Evolutionary conservation across 2,113 vertebrate genomes (phyloP), one percentile per base, ranked within the genome.

Genomic region (Fulica atra): DNA sequence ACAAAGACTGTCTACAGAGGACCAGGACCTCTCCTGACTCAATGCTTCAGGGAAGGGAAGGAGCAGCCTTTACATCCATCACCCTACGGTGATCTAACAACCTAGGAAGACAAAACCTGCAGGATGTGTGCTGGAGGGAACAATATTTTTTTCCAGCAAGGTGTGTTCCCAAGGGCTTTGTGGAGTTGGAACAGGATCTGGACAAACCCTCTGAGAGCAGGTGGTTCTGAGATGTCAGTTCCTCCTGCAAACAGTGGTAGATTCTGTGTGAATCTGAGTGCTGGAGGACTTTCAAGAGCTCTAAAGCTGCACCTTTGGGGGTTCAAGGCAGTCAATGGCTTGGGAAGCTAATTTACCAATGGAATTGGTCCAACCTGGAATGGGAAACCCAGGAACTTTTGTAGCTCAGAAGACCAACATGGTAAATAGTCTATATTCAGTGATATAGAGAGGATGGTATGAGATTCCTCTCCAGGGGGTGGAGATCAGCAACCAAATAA

Each of bases 71-170:
- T 44, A 35, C 18, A 57, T 40, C n/a, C 24, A 21, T 21, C 56
- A 15, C 25, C 21, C 36, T 16, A 28, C 42, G 70, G 61, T 1
- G 1, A 38, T 16, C n/a, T 20, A 54, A 66, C 1, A 0, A 40
- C 54, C 16, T 16, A 10, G 53, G 53, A 16, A 54, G 53, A 54
- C 16, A 29, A 54, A 29, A 29, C 51, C 26, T 29, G 65, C 57
- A 65, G 29, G 31, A 36, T 42, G 26, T 2, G 0, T 14, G 38
- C 69, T 44, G 46, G 59, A 26, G 23, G 57, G 38, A 66, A 44
- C 23, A 51, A 2, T 21, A 10, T 12, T 66, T 50, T 54, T 6
- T 33, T 12, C 56, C 13, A 60, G 53, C 60, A 42, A 53, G 42
- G 11, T 0, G 19, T 14, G 31, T 26, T 59, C 57, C 63, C 46